phyloP scores from a whole-genome alignment of 2,888 invertebrate genomes.

The Acholoe squamosa region DNA sequence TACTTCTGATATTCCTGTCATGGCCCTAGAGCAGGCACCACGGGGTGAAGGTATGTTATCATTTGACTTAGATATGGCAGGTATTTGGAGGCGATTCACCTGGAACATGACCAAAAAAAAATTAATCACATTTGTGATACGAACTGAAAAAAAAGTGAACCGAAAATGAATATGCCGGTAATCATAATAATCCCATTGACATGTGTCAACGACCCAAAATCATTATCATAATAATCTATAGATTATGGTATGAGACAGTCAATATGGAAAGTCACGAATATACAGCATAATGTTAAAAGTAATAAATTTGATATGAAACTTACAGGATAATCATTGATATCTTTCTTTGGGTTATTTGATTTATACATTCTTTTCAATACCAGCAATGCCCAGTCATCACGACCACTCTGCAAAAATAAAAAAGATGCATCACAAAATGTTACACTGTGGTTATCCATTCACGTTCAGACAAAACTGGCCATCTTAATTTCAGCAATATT shows the following conservation, averaged over 20 bases:
- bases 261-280: no score
- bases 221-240: no score
- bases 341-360: conserved; percentile 49
- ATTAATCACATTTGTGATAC: background rate
- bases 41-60: background rate
- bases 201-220: no score
- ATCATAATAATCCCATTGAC: no score
- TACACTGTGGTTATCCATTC: no score
- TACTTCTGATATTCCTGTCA: background rate
- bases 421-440: no score
- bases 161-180: no score
- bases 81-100: background rate
- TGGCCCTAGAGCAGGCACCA: background rate
- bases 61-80: background rate
- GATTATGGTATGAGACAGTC: no score
- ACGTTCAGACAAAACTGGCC: no score
- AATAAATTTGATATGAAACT: background rate
- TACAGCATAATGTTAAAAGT: no score
- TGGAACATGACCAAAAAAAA: background rate
- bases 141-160: no score
- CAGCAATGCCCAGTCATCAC: conserved; percentile 34
- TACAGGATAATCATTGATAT: conserved; percentile 48
- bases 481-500: no score
- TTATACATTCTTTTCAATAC: conserved; percentile 54
- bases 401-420: conserved; percentile 53